A percentile compares a stretch with the other conserved stretches of the same genome.
These are phyloP conservation scores for Aldabrachelys gigantea DNA, from an alignment of 2,113 vertebrate species.

Conservation along the genomic window DNA sequence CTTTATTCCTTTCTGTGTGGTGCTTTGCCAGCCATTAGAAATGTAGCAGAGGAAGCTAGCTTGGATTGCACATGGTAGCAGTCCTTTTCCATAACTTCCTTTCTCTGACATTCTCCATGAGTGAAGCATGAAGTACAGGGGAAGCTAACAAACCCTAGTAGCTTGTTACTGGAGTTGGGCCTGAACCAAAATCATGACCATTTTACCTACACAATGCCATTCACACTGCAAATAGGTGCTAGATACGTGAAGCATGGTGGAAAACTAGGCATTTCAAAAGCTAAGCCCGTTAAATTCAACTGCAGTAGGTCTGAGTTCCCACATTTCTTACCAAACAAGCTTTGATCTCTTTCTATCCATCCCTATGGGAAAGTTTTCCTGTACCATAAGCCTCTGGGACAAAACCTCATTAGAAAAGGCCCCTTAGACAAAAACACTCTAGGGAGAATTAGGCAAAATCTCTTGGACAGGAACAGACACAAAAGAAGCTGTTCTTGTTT, in stretches of 20 bases:
- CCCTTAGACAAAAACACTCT: not conserved
- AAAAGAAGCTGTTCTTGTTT: constrained; percentile 25
- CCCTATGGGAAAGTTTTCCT: constrained; percentile 31
- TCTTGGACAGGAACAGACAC: not conserved
- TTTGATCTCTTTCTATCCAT: constrained; percentile 23
- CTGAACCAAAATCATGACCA: not conserved
- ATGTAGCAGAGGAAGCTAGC: not conserved
- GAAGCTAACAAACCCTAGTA: not conserved
- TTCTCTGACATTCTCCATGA: not conserved
- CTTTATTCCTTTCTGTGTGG: not conserved
- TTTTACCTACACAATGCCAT: not conserved
- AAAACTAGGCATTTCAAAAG: not conserved
- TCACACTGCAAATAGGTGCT: not conserved
- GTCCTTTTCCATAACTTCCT: not conserved
- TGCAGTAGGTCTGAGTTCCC: not conserved
- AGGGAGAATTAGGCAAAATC: not conserved
- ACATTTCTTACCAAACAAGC: constrained; percentile 43
- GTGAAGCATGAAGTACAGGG: not conserved
- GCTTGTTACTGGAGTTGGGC: not conserved
- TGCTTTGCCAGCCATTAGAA: not conserved
- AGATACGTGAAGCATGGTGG: not conserved
- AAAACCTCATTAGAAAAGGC: constrained; percentile 38
- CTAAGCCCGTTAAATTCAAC: rapidly evolving
- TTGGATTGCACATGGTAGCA: not conserved
- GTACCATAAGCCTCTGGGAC: rapidly evolving